Evolutionary conservation across 2,797 vertebrate species (phyloP), one percentile per base, ranked within the genome.

Genomic region (Myotis findleyi): DNA sequence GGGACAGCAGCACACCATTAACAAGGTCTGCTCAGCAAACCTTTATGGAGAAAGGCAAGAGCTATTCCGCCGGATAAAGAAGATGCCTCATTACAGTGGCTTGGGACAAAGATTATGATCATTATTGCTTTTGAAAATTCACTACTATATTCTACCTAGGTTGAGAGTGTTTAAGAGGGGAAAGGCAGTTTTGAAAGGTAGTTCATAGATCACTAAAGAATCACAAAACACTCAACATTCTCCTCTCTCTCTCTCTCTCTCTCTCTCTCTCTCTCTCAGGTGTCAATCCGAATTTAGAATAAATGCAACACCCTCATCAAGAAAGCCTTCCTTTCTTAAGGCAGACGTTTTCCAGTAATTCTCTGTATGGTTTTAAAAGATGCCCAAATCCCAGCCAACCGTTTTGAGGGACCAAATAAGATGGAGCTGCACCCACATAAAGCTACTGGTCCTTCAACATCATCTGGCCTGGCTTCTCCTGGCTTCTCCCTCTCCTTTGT

Each of bases 231-330:
- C 95, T 97, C 96, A 97, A 96, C 97, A 97, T 98, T 97, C 97
- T 97, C 81, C 41, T 41, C 66, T 79, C 80, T 71, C 53, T 77
- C n/a, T 9, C 82, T 96, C 96, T 83, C 89, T 94, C 72, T 21
- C 76, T 86, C 97, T 97, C 77, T n/a, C 27, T 49, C 27, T 11
- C 25, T 21, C 33, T 38, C 20, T 79, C 69, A 93, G 83, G 85
- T 98, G 97, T 98, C 98, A 98, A 97, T 98, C 97, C 98, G 95
- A 97, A 96, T 96, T 94, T 71, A 97, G 97, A 98, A 97, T 96
- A 98, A 98, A 98, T 95, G 94, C 82, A 95, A 97, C 97, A 98
- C 97, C 93, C 87, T 97, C 97, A 97, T 97, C 96, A 96, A 97
- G 98, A 96, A 20, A 92, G 36, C 93, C 91, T 96, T 98, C 95